phyloP scores from a whole-genome alignment of 2,113 vertebrate genomes.

The Pionites leucogaster region DNA sequence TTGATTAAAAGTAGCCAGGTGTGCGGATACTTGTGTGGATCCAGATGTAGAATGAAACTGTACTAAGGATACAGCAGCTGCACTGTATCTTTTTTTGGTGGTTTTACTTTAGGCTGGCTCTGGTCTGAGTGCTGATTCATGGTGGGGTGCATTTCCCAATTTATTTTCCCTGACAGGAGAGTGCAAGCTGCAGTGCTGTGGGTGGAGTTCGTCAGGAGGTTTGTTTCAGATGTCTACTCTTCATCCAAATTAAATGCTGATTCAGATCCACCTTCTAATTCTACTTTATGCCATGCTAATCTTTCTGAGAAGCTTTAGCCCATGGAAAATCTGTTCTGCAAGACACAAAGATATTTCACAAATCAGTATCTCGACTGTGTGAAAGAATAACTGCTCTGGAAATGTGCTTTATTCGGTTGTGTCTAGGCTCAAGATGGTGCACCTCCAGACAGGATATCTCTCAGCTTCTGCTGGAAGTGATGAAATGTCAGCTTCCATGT shows the following conservation, averaged over 20 bases:
- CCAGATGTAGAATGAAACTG: not conserved
- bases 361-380: not conserved
- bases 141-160: not conserved
- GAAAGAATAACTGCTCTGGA: not conserved
- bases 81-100: not conserved
- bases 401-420: not conserved
- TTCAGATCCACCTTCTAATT: not conserved
- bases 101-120: not conserved
- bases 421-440: not conserved
- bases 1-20: not conserved
- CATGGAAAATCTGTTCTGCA: not conserved
- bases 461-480: not conserved
- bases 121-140: rapidly evolving
- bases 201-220: not conserved
- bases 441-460: not conserved
- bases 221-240: not conserved
- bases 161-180: not conserved
- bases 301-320: not conserved
- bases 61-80: not conserved
- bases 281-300: not conserved
- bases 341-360: not conserved
- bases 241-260: not conserved
- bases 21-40: not conserved
- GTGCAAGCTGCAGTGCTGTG: rapidly evolving
- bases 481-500: not conserved